Evolutionary conservation across 1,140 invertebrate genomes (phyloP).

Genomic region (Limonius californicus): DNA sequence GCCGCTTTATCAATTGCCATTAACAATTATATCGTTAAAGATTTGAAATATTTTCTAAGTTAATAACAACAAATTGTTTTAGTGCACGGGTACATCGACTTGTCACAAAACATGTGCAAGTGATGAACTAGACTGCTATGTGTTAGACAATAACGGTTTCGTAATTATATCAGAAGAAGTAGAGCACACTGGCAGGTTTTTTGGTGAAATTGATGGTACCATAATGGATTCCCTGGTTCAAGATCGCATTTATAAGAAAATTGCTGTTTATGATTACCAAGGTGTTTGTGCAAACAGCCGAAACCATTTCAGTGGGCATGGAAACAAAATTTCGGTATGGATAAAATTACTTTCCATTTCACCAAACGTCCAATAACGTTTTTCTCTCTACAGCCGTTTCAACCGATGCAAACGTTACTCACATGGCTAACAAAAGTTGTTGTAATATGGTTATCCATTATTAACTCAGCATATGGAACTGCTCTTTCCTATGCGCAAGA

Average conservation of each 20-base stretch:
- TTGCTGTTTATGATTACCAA: slow-evolving; percentile 84
- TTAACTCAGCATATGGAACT: slow-evolving; percentile 34
- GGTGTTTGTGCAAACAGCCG: slow-evolving; percentile 76
- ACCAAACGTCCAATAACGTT: neutral
- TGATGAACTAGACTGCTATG: slow-evolving; percentile 84
- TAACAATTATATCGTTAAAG: no score
- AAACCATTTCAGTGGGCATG: slow-evolving; percentile 63
- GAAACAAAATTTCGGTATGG: slow-evolving; percentile 41
- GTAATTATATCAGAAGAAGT: slow-evolving; percentile 84
- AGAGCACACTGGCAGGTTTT: slow-evolving; percentile 82
- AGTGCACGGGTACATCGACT: slow-evolving; percentile 66
- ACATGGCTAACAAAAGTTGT: slow-evolving; percentile 31
- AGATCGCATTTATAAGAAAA: slow-evolving; percentile 82
- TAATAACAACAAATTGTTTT: slow-evolving; percentile 40
- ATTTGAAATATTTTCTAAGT: no score
- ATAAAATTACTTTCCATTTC: no score
- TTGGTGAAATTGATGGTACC: slow-evolving; percentile 91
- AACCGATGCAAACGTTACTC: slow-evolving; percentile 25
- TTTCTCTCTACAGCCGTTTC: slow-evolving; percentile 27
- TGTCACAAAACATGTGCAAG: slow-evolving; percentile 83
- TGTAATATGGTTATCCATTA: slow-evolving; percentile 30
- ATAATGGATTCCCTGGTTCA: slow-evolving; percentile 91
- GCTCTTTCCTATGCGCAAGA: slow-evolving; percentile 41
- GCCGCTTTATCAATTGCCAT: no score
- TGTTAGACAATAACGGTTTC: slow-evolving; percentile 90